phyloP scores from a whole-genome alignment of 1,140 invertebrate genomes.

The Drosophila nannoptera region DNA sequence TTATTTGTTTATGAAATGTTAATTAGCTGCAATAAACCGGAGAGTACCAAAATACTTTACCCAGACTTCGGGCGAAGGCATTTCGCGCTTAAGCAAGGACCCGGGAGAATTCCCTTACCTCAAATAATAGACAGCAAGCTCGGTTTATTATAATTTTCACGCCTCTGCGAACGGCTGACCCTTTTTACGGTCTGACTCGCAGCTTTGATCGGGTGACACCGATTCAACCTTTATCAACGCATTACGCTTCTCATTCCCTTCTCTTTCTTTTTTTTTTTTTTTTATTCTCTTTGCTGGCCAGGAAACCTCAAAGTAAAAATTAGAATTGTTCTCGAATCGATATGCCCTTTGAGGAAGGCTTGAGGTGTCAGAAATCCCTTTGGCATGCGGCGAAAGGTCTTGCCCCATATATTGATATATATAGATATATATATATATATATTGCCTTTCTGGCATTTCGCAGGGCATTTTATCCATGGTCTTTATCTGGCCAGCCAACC shows the following conservation, averaged over 20 bases:
- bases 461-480: neutral
- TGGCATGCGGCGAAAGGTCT: no score
- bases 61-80: constrained; percentile 8
- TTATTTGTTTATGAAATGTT: constrained; percentile 46
- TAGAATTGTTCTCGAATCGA: no score
- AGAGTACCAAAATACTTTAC: constrained; percentile 7
- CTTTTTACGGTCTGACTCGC: constrained; percentile 27
- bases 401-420: no score
- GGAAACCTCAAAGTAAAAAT: constrained; percentile 1
- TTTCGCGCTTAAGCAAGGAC: neutral
- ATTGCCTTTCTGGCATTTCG: neutral
- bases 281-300: neutral
- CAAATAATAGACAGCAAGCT: constrained; percentile 28
- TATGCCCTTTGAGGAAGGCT: no score
- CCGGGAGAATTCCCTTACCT: neutral
- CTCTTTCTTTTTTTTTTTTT: neutral
- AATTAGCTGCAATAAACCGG: constrained; percentile 33
- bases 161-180: constrained; percentile 58
- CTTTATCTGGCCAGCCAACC: neutral
- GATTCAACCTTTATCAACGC: constrained; percentile 32
- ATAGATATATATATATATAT: no score
- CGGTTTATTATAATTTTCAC: constrained; percentile 68
- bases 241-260: no score
- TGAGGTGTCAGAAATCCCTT: no score
- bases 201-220: constrained; percentile 16